Percentiles rank a stretch among this genome's conserved stretches.
phyloP scores from a whole-genome alignment of 2,113 vertebrate species.

The Crotalus helleri region DNA sequence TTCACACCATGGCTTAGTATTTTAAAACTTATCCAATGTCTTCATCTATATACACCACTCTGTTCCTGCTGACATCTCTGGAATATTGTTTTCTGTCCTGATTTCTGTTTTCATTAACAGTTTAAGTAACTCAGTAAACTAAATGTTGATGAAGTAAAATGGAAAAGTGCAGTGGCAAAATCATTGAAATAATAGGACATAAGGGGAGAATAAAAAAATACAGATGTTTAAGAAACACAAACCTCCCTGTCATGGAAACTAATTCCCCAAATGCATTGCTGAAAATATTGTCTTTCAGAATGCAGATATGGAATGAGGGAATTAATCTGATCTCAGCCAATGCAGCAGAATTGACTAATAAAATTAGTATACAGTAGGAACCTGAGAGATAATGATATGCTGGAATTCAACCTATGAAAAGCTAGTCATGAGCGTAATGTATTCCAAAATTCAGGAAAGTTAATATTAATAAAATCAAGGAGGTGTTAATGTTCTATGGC shows the following conservation, averaged over 20 bases:
- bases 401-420: not conserved
- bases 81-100: not conserved
- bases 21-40: not conserved
- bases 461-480: not conserved
- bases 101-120: not conserved
- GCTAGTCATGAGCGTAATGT: not conserved
- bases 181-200: not conserved
- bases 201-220: not conserved
- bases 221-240: not conserved
- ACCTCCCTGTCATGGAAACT: not conserved
- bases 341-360: not conserved
- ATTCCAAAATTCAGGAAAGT: not conserved
- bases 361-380: not conserved
- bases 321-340: not conserved
- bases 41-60: not conserved
- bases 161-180: not conserved
- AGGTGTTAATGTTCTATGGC: not conserved
- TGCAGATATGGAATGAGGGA: not conserved
- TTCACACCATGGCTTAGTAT: not conserved
- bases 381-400: not conserved
- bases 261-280: not conserved
- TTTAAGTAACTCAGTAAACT: not conserved
- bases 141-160: not conserved
- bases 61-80: not conserved
- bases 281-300: not conserved